Evolutionary conservation across 2,797 vertebrate species (phyloP).

Genomic region (Tapera naevia): DNA sequence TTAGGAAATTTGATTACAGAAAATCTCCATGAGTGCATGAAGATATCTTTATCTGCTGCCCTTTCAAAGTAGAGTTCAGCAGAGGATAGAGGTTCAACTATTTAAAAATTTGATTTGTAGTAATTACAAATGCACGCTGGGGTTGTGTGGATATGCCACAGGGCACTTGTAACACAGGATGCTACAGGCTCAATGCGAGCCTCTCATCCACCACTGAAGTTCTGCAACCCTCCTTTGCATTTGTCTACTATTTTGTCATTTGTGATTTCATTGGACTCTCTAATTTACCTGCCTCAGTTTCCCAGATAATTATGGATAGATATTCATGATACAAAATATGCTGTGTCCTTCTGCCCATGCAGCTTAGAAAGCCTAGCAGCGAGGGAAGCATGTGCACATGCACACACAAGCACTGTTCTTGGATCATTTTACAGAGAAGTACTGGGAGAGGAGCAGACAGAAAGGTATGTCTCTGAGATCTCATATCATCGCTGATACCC

Average conservation of each 20-base stretch:
- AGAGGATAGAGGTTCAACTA: neutral
- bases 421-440: neutral
- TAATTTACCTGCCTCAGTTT: neutral
- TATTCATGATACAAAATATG: accelerated
- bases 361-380: neutral
- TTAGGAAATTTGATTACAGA: neutral
- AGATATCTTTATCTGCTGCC: neutral
- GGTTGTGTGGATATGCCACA: neutral
- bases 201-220: neutral
- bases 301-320: neutral
- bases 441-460: neutral
- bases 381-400: accelerated
- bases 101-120: neutral
- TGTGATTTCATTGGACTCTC: neutral
- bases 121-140: accelerated
- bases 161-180: neutral
- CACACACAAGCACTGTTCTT: neutral
- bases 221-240: neutral
- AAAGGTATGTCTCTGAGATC: neutral
- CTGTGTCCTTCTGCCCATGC: neutral
- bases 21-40: neutral
- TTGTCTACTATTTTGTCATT: neutral
- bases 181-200: neutral
- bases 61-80: neutral
- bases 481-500: too few relatives aligned